Evolutionary conservation across 2,888 invertebrate species (phyloP).

Genomic region (Vandiemenella viatica): DNA sequence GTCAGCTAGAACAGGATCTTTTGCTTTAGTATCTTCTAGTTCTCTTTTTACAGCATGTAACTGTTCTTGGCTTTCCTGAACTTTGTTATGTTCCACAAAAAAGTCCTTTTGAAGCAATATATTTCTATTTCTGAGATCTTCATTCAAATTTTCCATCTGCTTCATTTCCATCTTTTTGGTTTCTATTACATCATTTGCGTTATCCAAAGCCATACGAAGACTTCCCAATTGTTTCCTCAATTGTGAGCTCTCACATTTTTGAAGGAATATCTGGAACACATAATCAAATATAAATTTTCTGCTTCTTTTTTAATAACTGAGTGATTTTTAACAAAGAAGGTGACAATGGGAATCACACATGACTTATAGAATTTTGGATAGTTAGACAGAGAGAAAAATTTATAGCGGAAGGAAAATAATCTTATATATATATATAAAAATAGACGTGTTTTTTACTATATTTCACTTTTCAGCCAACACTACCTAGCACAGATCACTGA

Average conservation of each 20-base stretch:
- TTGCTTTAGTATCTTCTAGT: slow-evolving; percentile 15
- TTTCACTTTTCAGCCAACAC: too few species aligned
- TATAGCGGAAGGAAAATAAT: too few species aligned
- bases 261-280: slow-evolving; percentile 14
- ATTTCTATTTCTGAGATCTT: slow-evolving; percentile 10
- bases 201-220: slow-evolving; percentile 16
- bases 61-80: slow-evolving; percentile 13
- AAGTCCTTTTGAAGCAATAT: slow-evolving; percentile 14
- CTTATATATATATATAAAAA: too few species aligned
- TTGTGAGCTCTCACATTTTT: slow-evolving; percentile 16
- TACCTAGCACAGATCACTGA: too few species aligned
- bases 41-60: slow-evolving; percentile 6
- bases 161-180: slow-evolving; percentile 15
- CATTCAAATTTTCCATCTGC: slow-evolving; percentile 12
- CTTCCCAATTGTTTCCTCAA: slow-evolving; percentile 16
- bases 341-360: too few species aligned
- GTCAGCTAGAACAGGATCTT: slow-evolving; percentile 13
- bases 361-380: too few species aligned
- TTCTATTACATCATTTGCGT: slow-evolving; percentile 16
- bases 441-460: too few species aligned
- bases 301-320: too few species aligned
- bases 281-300: not conserved
- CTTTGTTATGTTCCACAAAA: slow-evolving; percentile 14
- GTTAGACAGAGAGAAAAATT: too few species aligned
- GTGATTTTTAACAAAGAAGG: too few species aligned